Base-by-base conservation (phyloP, 2,113 vertebrate species). In the Epinephelus moara region DNA sequence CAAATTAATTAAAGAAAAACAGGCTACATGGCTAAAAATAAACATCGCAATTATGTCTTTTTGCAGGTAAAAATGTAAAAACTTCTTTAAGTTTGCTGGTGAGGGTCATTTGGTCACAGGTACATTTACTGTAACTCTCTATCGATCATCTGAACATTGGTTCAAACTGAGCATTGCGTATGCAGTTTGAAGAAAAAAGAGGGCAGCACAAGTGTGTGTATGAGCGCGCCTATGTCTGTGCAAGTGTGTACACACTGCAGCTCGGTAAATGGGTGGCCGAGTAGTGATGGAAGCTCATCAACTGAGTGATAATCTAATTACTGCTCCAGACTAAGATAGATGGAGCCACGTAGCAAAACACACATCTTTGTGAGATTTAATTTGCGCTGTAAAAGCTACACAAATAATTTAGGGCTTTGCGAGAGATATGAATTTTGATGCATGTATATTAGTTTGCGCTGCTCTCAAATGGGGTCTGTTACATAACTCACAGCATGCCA, bases 241-340 rank as follows among this genome's bases (percentile, higher is more conserved):
- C 50, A 1, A 55, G 61, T 71, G 59, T 80, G 52, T 70, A 19
- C 53, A 62, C 19, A 55, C 64, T 59, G 60, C 50, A 69, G 61
- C 47, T 82, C 69, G 76, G 75, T 78, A 71, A 88, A 82, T 64
- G 76, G 77, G 73, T 80, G 78, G 83, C 33, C 70, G 45, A 80
- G 63, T 83, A 80, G 63, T 83, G 87, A 88, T 86, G 70, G 78
- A 86, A 84, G 70, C 84, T 90, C 91, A 93, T 93, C 91, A 91
- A 76, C 90, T 75, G 78, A 92, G 80, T 85, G 88, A 89, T 93
- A 91, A 93, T 91, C 86, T 89, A 91, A 94, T 92, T 90, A 91
- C 88, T 78, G 71, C 88, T 88, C 74, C 53, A 60, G 91, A 94
- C 90, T 79, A 91, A 92, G 92, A 95, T 86, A 76, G 80, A 94